Evolutionary conservation across 2,888 invertebrate species (phyloP), one percentile per base, ranked within the genome.

Genomic region (Agriopis marginaria): DNA sequence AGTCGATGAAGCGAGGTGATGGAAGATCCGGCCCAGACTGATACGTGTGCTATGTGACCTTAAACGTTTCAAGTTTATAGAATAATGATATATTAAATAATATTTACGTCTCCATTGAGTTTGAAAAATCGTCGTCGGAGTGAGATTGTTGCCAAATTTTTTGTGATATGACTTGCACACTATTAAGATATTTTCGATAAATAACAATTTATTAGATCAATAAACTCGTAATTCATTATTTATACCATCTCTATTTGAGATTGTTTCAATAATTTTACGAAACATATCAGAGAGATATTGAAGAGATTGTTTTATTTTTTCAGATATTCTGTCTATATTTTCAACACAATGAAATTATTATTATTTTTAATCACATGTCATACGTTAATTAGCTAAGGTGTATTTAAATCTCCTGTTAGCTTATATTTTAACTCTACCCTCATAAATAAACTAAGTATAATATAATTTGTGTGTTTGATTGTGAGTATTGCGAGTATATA

Each of bases 121-220:
- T n/a, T 32, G 32, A 32, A 65, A 74, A 69, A 70, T 75, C 70
- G 64, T 75, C 72, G 75, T 70, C 58, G 69, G 78, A 81, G 78
- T 80, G 79, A 77, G 82, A 83, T 78, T 79, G 86, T 87, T 89
- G 89, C 89, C 89, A 89, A 89, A 89, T 88, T 88, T 83, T 84
- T 79, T 77, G 77, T 77, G 79, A 83, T 78, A 77, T 56, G 45
- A 74, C 77, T 75, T 77, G 67, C 71, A 71, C 63, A 54, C 12
- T 42, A 17, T 61, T 71, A 77, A 76, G 76, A 78, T 85, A 17
- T 87, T 84, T 86, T 85, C 80, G 80, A 84, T 77, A 73, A 77
- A 71, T 76, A 77, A 78, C 72, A 72, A 23, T 50, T 77, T 72
- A 67, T 62, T 49, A 5, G 3, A 54, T 6, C 17, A 23, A 23